Percentiles rank a stretch among this genome's conserved stretches.
These are phyloP conservation scores for Molossus molossus DNA, from an alignment of 2,797 vertebrate genomes.

Conservation along the genomic window DNA sequence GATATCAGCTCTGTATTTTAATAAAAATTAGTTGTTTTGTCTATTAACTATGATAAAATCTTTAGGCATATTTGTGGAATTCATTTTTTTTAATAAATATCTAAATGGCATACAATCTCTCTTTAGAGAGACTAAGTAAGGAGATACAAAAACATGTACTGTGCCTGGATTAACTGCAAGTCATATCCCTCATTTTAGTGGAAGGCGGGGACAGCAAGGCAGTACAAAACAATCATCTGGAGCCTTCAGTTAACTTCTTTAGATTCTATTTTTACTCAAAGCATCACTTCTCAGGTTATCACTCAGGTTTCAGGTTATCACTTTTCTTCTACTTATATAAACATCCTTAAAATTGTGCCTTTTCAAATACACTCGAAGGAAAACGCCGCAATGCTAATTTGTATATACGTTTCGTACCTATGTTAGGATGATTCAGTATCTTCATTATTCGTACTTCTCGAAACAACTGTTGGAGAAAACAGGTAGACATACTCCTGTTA, in stretches of 20 bases:
- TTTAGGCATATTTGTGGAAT: constrained; percentile 1
- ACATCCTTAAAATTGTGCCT: background rate
- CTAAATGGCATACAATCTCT: background rate
- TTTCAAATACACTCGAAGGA: constrained; percentile 22
- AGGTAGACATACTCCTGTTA: constrained; percentile 71
- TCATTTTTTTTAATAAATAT: constrained; percentile 25
- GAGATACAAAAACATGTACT: background rate
- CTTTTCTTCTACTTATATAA: constrained; percentile 22
- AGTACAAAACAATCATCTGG: background rate
- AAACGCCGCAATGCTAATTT: background rate
- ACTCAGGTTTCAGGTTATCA: background rate
- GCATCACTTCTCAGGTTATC: background rate
- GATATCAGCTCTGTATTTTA: constrained; percentile 66
- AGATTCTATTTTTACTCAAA: background rate
- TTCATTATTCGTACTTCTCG: constrained; percentile 99
- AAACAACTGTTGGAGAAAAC: constrained; percentile 94
- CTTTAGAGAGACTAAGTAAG: background rate
- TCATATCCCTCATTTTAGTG: background rate
- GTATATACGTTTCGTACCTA: constrained; percentile 91
- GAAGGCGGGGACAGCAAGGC: background rate
- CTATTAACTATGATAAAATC: constrained; percentile 25
- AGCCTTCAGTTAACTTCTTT: background rate
- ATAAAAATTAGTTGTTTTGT: constrained; percentile 53
- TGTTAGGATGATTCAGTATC: constrained; percentile 97
- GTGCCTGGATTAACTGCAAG: background rate